Base-by-base conservation (phyloP, 2,113 vertebrate species). In the Nanorana parkeri region DNA sequence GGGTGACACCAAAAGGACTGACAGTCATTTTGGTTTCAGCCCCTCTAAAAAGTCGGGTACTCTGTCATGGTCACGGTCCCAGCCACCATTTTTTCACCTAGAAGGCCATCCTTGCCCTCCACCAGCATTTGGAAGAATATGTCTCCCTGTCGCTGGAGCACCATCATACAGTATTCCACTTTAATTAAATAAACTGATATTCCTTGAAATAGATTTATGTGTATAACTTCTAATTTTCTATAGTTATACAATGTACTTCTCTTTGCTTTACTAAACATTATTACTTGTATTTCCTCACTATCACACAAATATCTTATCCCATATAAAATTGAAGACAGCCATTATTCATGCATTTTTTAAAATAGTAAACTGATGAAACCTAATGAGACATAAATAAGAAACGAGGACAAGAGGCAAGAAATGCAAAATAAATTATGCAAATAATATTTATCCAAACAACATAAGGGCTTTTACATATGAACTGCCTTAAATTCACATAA, bases 331-430 rank as follows among this genome's bases (percentile, higher is more conserved):
- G 67, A 80, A 69, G 67, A 51, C 32, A 55, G 32, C 52, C 66
- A 71, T 80, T 80, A 80, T 60, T 71, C 54, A 67, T 55, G 67
- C 52, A 71, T 61, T 60, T 69, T 60, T 80, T 51, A 80, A 80
- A 61, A 41, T 58, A 54, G 52, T 23, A 20, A 29, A 71, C 56
- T 81, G 68, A 61, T 61, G 68, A 81, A 68, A 72, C 58, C 64
- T 81, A 81, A 81, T 72, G 68, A 64, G 78, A 63, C 78, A 81
- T 81, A 72, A 81, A 81, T 81, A 72, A 51, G 69, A 81, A 47
- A 54, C 1, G 56, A 72, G 68, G 41, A 64, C 26, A 17, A 51
- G 23, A 80, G 54, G 32, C 29, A 72, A 72, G 66, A 58, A 80
- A 80, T 64, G 8, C 16, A 68, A 69, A 71, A 71, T 61, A 80